Base-by-base conservation (phyloP, 2,113 vertebrate genomes). In the Rynchops niger region DNA sequence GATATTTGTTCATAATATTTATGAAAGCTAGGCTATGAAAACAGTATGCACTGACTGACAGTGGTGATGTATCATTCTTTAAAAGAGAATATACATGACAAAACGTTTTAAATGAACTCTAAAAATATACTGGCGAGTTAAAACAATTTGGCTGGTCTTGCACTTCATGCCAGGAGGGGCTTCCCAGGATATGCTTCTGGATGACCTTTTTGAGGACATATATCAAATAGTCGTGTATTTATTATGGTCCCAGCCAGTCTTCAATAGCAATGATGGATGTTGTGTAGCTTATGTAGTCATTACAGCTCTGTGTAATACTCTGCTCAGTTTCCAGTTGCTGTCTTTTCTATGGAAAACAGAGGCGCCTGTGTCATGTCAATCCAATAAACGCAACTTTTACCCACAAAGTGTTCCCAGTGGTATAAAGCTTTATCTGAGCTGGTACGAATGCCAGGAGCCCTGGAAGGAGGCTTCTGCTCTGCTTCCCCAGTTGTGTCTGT, bases 1-100 rank as follows among this genome's bases (percentile, higher is more conserved):
- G 97, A 95, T 98, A 97, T 98, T 98, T 97, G 83, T 96, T 98
- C 91, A 29, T 97, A 97, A 98, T 98, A 98, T 97, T 98, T 98
- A 98, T 98, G 97, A 98, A 98, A 97, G 96, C 95, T 76, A 86
- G 95, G 85, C 98, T 97, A 95, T 95, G 97, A 98, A 98, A 98
- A 97, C 95, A 95, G 93, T 91, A 82, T 92, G 95, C 91, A 82
- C 95, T 97, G 94, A 83, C 89, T 97, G 97, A 96, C 96, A 91
- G 97, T 71, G 61, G 94, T 95, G 95, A 98, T 98, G 95, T 95
- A 98, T 98, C 97, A 94, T 88, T 97, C 96, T 94, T 78, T 92
- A 96, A 95, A 97, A 93, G 84, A 94, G 88, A 96, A 82, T 67
- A 89, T 93, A 92, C 69, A 92, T 13, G 53, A 92, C 92, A 95